Evolutionary conservation across 1,140 invertebrate species (phyloP).

Genomic region (Bombus superbus): DNA sequence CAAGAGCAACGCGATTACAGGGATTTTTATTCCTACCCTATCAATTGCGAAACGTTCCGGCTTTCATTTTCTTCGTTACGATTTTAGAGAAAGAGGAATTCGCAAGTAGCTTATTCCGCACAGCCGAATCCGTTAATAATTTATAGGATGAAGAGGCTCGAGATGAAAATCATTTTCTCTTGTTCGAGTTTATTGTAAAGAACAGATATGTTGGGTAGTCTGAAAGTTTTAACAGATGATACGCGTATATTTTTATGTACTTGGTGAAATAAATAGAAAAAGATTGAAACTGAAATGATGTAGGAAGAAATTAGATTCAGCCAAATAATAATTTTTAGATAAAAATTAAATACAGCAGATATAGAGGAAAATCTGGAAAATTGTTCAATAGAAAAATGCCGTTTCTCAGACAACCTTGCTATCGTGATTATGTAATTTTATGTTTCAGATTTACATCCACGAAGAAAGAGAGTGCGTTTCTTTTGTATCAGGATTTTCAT

Average conservation of each 20-base stretch:
- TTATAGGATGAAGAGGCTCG: too few relatives aligned
- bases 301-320: too few relatives aligned
- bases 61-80: background rate
- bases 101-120: background rate
- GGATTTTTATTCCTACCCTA: conserved; percentile 6
- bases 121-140: background rate
- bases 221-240: too few relatives aligned
- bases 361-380: too few relatives aligned
- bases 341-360: too few relatives aligned
- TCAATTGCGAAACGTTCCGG: background rate
- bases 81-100: background rate
- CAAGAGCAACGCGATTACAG: background rate
- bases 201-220: too few relatives aligned
- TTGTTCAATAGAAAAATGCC: too few relatives aligned
- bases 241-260: too few relatives aligned
- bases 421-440: background rate
- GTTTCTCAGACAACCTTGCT: background rate
- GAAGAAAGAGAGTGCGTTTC: background rate
- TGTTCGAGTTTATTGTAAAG: background rate
- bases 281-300: too few relatives aligned
- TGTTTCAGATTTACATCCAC: background rate
- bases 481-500: background rate
- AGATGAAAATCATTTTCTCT: background rate
- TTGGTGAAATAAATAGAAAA: too few relatives aligned
- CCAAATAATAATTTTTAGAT: too few relatives aligned